Conservation (phyloP, 1,140 invertebrate species). For the Eupristina koningsbergeri region DNA sequence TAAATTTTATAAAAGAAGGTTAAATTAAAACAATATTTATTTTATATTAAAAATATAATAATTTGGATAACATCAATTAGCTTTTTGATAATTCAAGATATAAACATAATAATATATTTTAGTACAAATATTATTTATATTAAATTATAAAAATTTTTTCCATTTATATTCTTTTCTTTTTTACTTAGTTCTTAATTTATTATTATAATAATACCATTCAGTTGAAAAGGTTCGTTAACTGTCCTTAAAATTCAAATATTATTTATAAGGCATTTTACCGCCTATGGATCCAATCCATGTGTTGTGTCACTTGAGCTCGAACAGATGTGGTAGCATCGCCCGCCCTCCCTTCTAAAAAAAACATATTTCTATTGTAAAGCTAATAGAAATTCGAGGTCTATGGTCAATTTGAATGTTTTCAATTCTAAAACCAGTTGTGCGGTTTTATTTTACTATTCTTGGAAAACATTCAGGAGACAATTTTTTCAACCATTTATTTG, state of each 20-base stretch:
- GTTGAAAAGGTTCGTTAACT: neutral
- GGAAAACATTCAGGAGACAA: slow-evolving; percentile 11
- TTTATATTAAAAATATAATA: too few species aligned
- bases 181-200: too few species aligned
- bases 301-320: slow-evolving; percentile 68
- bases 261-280: slow-evolving; percentile 19
- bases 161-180: too few species aligned
- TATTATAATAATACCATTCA: too few species aligned
- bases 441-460: slow-evolving; percentile 44
- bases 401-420: slow-evolving; percentile 41
- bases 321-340: slow-evolving; percentile 67
- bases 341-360: slow-evolving; percentile 53
- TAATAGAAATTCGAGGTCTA: slow-evolving; percentile 66
- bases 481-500: neutral
- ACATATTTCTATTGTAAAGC: slow-evolving; percentile 67
- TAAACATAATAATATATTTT: too few species aligned
- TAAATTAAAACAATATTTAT: too few species aligned
- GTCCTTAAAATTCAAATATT: neutral
- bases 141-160: too few species aligned
- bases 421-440: slow-evolving; percentile 11
- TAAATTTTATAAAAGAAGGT: too few species aligned
- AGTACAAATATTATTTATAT: too few species aligned
- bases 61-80: too few species aligned
- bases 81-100: too few species aligned
- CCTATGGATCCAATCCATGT: slow-evolving; percentile 12